Evolutionary conservation across 2,888 invertebrate species (phyloP), one percentile per base, ranked within the genome.

Genomic region (Cryptophagus acutangulus): DNA sequence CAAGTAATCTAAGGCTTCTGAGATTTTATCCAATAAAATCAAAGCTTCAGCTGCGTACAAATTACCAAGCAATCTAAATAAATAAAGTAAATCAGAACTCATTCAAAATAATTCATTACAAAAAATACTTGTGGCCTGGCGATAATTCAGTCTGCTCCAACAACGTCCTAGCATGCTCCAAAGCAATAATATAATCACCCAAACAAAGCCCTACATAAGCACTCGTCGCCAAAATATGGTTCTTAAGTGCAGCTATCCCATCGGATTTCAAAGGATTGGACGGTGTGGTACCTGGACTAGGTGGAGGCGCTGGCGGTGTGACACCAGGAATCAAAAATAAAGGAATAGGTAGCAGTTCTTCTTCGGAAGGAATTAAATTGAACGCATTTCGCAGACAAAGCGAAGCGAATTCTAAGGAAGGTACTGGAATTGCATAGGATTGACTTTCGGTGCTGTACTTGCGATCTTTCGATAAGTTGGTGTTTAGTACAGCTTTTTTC

Each of bases 31-130:
- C 62, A 89, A 71, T 55, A 85, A 78, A 37, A 93, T 82, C 8
- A 90, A 72, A 16, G 91, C 85, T 71, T 95, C 93, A 0, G 91
- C 91, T 36, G 87, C 84, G 67, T 95, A 95, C 56, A 94, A 77
- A 66, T 90, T 87, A 0, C 84, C 92, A 57, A 94, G 74, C 53
- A 89, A 78, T 66, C 86, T 85, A 50, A 13, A 57, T 60, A 51
- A 10, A 33, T n/a, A 16, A 6, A 5, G 4, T 8, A 16, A 33
- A 33, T 20, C 8, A 33, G 18, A 4, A 5, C 14, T 34, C 10
- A 20, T 3, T 24, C 6, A 36, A 14, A 14, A 16, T 38, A 20
- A 26, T 14, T 33, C n/a, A n/a, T 17, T 35, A 29, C 24, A 46
- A 66, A n/a, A n/a, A n/a, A 61, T 66, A 82, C 82, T 74, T 81